Base-by-base conservation (phyloP, 1,140 invertebrate species). In the Harpegnathos saltator region DNA sequence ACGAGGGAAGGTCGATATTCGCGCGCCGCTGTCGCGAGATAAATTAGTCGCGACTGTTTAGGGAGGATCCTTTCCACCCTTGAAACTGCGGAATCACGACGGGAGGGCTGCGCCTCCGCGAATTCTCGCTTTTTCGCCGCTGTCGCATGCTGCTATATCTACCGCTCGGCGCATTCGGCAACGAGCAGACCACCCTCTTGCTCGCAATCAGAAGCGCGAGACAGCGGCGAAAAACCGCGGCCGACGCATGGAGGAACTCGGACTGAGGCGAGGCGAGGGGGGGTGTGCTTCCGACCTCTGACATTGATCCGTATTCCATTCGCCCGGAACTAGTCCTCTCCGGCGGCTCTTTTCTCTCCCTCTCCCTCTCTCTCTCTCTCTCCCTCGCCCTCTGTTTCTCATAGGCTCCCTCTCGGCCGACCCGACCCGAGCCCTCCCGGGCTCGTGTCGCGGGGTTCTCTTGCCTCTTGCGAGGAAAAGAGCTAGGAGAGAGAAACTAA, bases 241-340 rank as follows among this genome's bases (percentile, higher is more conserved):
- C n/a, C n/a, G n/a, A n/a, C n/a, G n/a, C n/a, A n/a, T n/a, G n/a
- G 24, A 75, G 58, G 38, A 44, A 44, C 38, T 33, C 48, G 58
- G n/a, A 19, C 72, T 24, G 59, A 73, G 59, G 38, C 38, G 22
- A 62, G 54, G 29, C 52, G 72, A 74, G 58, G 38, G n/a, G n/a
- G n/a, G n/a, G n/a, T n/a, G n/a, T 75, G 52, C 69, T 74, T 44
- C 38, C 69, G 56, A 54, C 44, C 74, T 24, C 62, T 73, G 84
- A 88, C 85, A 88, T 88, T 89, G 86, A 86, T 86, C 87, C 85
- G 78, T 74, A 82, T 83, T 87, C 62, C 71, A 78, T 78, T 54
- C 82, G 74, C 83, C 78, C 72, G 59, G 68, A 84, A 80, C 71
- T 80, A 71, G 56, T 62, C 33, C 77, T 85, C 80, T 73, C 69